A percentile compares a stretch with the other conserved stretches of the same genome.
Evolutionary conservation across 2,888 invertebrate genomes (phyloP).

Genomic region (Cinara cedri): DNA sequence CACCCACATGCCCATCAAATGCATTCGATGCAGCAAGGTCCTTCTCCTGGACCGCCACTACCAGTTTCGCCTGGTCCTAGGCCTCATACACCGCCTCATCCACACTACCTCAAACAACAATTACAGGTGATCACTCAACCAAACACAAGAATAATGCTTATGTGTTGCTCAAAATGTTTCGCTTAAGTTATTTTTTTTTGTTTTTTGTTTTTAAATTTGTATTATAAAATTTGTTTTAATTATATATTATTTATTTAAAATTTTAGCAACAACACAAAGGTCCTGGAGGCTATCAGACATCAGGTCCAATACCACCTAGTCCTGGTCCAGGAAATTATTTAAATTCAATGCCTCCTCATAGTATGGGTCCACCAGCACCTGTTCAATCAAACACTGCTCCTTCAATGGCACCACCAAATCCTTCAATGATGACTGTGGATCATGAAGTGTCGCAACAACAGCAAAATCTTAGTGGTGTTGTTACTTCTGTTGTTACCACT

Average conservation of each 20-base stretch:
- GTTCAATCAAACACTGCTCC: constrained; percentile 40
- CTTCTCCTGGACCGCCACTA: constrained; percentile 60
- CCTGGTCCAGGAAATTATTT: constrained; percentile 67
- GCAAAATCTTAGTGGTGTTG: constrained; percentile 66
- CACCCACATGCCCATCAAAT: constrained; percentile 59
- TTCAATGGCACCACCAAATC: constrained; percentile 38
- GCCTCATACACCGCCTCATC: constrained; percentile 67
- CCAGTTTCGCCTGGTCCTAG: constrained; percentile 62
- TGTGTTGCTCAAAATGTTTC: constrained; percentile 58
- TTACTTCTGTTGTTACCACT: constrained; percentile 86
- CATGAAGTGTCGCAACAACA: constrained; percentile 42
- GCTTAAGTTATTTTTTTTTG: neutral
- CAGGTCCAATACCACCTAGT: constrained; percentile 68
- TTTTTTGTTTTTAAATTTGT: neutral
- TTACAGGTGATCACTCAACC: constrained; percentile 61
- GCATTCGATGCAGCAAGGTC: constrained; percentile 62
- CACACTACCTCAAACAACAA: constrained; percentile 74
- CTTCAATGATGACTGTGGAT: constrained; percentile 59
- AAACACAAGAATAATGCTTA: constrained; percentile 40
- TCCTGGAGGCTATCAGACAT: constrained; percentile 48
- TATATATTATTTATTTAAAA: neutral
- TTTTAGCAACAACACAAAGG: constrained; percentile 47
- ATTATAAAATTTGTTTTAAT: neutral
- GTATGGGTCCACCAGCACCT: constrained; percentile 73
- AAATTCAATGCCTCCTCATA: constrained; percentile 65